Evolutionary conservation across 2,888 invertebrate genomes (phyloP).

Genomic region (Microctonus aethiopoides): DNA sequence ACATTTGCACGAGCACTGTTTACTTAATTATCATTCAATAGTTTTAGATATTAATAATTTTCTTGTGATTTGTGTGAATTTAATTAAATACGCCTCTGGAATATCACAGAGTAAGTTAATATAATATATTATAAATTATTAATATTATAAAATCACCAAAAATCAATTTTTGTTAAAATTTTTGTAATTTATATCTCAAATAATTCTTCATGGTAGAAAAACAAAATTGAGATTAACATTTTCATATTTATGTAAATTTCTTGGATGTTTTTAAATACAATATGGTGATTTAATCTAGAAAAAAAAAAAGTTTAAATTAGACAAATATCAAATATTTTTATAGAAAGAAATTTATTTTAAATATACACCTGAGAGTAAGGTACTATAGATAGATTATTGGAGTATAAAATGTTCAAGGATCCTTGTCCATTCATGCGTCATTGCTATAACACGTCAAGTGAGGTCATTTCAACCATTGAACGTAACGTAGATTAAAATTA

Average conservation of each 20-base stretch:
- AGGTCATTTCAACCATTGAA: not conserved
- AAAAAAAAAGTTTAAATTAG: not conserved
- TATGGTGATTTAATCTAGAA: not conserved
- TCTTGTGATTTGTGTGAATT: conserved; percentile 6
- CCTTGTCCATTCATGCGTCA: conserved; percentile 29
- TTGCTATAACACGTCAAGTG: not conserved
- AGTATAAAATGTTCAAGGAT: conserved; percentile 19
- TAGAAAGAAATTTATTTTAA: conserved; percentile 34
- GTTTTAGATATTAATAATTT: not conserved
- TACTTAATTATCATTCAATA: not conserved
- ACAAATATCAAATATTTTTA: conserved; percentile 18
- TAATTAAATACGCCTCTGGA: not conserved
- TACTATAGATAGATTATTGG: not conserved
- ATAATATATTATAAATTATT: not conserved
- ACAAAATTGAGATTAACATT: too few relatives aligned
- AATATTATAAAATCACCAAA: not conserved
- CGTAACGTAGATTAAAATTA: too few relatives aligned
- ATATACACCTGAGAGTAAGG: conserved; percentile 29
- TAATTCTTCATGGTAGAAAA: too few relatives aligned
- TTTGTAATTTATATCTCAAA: too few relatives aligned
- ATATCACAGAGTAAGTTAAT: not conserved
- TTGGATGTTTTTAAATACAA: not conserved
- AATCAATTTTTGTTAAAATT: too few relatives aligned
- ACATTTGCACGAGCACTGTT: not conserved
- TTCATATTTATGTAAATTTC: too few relatives aligned